These are phyloP conservation scores for Allolobophora icterica DNA, from an alignment of 2,888 invertebrate genomes.

Conservation along the genomic window DNA sequence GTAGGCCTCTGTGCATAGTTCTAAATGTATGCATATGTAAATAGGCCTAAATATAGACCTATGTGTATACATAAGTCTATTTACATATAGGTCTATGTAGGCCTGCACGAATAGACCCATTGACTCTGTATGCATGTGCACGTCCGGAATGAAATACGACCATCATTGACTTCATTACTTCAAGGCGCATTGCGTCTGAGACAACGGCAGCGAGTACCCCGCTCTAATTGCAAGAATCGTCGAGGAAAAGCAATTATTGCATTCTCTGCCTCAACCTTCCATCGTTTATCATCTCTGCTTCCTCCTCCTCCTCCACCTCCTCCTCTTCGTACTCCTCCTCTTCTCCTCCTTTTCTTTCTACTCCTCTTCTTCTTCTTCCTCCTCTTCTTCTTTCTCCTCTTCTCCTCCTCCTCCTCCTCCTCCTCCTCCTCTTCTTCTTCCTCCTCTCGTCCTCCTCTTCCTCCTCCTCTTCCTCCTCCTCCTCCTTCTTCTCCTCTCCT, in stretches of 20 bases:
- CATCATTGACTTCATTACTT: neutral
- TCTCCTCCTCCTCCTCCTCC: neutral
- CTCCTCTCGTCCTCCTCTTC: neutral
- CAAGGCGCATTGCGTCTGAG: neutral
- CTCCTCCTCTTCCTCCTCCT: neutral
- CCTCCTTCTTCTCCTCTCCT: neutral
- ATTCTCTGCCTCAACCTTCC: neutral
- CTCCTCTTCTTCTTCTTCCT: neutral
- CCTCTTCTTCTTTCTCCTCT: neutral
- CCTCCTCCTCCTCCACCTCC: neutral
- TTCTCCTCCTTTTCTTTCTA: neutral
- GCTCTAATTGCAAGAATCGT: neutral
- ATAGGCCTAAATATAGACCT: too few species aligned
- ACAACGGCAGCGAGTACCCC: neutral
- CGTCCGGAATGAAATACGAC: neutral
- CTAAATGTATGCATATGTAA: too few species aligned
- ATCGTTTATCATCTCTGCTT: conserved; percentile 17
- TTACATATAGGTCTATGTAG: too few species aligned
- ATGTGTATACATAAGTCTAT: too few species aligned
- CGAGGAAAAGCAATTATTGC: neutral
- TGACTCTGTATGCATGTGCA: neutral
- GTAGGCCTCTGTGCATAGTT: too few species aligned
- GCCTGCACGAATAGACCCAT: too few species aligned
- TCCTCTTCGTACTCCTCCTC: neutral
- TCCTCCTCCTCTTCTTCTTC: neutral